Conservation (phyloP, 2,888 invertebrate genomes). For the Papilio protenor region DNA sequence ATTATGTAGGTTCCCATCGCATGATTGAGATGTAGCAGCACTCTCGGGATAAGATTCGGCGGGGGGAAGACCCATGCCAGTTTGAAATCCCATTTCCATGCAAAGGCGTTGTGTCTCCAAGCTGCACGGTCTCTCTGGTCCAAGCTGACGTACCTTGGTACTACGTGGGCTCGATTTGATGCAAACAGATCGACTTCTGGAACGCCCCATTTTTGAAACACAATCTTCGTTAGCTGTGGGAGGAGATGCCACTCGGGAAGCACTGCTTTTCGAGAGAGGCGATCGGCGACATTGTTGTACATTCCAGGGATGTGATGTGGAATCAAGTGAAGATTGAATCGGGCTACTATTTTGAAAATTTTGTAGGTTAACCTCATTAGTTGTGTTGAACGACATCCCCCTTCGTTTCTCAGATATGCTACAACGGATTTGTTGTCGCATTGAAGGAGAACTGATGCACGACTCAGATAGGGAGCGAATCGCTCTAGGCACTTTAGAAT, state of each 20-base stretch:
- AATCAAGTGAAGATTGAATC: constrained; percentile 23
- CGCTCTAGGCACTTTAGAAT: background rate
- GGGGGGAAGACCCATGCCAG: constrained; percentile 48
- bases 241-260: constrained; percentile 43
- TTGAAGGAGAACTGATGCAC: constrained; percentile 31
- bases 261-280: constrained; percentile 23
- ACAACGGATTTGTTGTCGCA: constrained; percentile 44
- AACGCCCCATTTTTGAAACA: constrained; percentile 33
- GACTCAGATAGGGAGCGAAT: background rate
- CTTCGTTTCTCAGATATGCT: constrained; percentile 43
- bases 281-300: constrained; percentile 43
- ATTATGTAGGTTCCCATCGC: constrained; percentile 38
- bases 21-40: constrained; percentile 47
- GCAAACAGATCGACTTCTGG: constrained; percentile 46
- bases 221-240: constrained; percentile 18
- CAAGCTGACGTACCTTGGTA: constrained; percentile 36
- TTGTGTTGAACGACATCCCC: constrained; percentile 40
- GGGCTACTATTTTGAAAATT: constrained; percentile 29
- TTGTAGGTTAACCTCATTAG: constrained; percentile 40
- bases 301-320: constrained; percentile 42
- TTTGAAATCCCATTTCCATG: constrained; percentile 40
- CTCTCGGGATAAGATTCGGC: constrained; percentile 23
- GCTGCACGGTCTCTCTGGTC: constrained; percentile 39
- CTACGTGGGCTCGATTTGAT: constrained; percentile 46
- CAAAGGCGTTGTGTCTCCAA: constrained; percentile 40